These are phyloP conservation scores for Holacanthus passer DNA, from an alignment of 2,113 vertebrate species.

Conservation along the genomic window DNA sequence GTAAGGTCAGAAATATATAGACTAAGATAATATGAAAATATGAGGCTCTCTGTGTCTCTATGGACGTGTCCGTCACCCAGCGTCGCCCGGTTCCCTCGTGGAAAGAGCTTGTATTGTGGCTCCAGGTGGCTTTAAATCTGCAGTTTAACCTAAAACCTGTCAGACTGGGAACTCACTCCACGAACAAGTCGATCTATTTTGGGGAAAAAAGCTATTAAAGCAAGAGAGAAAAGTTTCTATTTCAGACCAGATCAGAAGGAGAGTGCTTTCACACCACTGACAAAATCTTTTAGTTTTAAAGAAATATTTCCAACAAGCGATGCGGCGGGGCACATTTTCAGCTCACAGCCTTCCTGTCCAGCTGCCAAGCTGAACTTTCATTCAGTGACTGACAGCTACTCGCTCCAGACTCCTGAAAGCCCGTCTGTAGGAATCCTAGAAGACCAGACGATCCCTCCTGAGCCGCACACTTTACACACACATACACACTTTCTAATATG, in stretches of 20 bases:
- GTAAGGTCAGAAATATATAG: slow-evolving; percentile 27
- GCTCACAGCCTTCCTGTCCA: slow-evolving; percentile 45
- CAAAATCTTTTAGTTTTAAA: slow-evolving; percentile 52
- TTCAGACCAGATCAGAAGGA: slow-evolving; percentile 48
- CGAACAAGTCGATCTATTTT: slow-evolving; percentile 65
- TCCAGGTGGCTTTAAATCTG: slow-evolving; percentile 78
- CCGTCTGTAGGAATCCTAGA: slow-evolving; percentile 24
- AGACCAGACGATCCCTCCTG: slow-evolving; percentile 31
- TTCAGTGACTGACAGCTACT: slow-evolving; percentile 54
- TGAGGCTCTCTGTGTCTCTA: slow-evolving; percentile 19
- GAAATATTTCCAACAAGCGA: slow-evolving; percentile 45
- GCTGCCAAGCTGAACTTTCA: slow-evolving; percentile 46
- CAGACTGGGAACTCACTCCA: slow-evolving; percentile 59
- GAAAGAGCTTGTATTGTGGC: slow-evolving; percentile 66
- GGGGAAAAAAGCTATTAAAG: slow-evolving; percentile 63
- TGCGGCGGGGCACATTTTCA: slow-evolving; percentile 29
- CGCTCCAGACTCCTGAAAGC: slow-evolving; percentile 14
- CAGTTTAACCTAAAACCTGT: slow-evolving; percentile 77
- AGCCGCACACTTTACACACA: slow-evolving; percentile 18
- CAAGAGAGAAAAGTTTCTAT: slow-evolving; percentile 51
- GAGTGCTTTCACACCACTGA: slow-evolving; percentile 52
- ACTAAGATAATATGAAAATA: slow-evolving; percentile 1
- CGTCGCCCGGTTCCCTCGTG: slow-evolving; percentile 26
- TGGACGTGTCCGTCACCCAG: slow-evolving; percentile 30
- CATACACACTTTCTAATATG: slow-evolving; percentile 5